Base-by-base conservation (phyloP, 2,888 invertebrate species). In the Cataglyphis livida region DNA sequence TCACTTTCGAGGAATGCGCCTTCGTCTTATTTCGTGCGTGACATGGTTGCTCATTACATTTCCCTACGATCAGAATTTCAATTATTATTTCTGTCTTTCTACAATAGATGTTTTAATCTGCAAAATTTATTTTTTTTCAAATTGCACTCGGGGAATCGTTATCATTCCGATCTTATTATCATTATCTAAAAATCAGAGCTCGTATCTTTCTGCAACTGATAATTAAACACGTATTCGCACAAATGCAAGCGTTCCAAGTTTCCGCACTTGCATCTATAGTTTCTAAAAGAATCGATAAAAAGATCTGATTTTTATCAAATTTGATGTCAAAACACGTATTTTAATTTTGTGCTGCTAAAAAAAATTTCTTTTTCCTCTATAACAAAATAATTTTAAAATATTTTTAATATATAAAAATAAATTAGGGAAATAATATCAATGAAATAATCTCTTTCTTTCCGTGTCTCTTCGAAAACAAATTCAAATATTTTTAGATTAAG, bases 251-350 rank as follows among this genome's bases (percentile, higher is more conserved):
- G 61, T 61, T 6, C 15, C 25, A 25, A n/a, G 1, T 73, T 41
- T 73, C 25, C 25, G 4, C 25, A 2, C 9, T 73, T 28, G 28
- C 41, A 21, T 15, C 12, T 41, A 5, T 15, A 61, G 7, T 18
- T 41, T 28, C 3, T 12, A 41, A 51, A 6, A 41, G n/a, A 0
- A 4, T 41, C 28, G 12, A 38, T 38, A 61, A 28, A 18, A 68
- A 73, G 54, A 73, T 35, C 21, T 51, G 35, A 73, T 73, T 18
- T 70, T 54, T 28, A 10, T 57, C 12, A 18, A 18, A 48, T 70
- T 44, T 41, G 15, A 61, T 12, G 28, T 3, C 7, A 57, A 5
- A 57, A 57, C 9, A 7, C n/a, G 6, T 51, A 51, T 15, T 57
- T 57, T 57, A 71, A 73, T 66, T 2, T 12, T 25, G 9, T 59